These are phyloP conservation scores for Ellobium chinense DNA, from an alignment of 2,888 invertebrate genomes.

Conservation along the genomic window DNA sequence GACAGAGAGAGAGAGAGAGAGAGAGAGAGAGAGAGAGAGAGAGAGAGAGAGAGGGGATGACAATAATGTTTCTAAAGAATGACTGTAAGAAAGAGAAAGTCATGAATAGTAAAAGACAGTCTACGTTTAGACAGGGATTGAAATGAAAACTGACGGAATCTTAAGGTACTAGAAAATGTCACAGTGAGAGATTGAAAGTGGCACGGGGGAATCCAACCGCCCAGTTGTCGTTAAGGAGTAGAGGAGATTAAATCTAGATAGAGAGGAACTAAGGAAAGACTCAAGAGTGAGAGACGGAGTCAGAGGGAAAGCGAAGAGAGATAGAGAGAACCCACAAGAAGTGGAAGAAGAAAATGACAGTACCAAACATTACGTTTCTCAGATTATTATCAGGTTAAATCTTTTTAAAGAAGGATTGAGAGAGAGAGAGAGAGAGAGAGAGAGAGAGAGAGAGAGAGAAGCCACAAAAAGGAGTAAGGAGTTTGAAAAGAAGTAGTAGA, in stretches of 20 bases:
- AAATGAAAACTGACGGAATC: too few species aligned
- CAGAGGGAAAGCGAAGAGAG: neutral
- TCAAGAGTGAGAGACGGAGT: neutral
- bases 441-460: conserved; percentile 6
- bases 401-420: neutral
- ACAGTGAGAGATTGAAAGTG: too few species aligned
- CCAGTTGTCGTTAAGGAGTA: too few species aligned
- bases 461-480: neutral
- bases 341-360: neutral
- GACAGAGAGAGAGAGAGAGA: neutral
- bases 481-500: neutral
- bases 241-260: too few species aligned
- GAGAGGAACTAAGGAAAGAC: neutral
- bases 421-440: neutral
- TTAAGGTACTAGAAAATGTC: too few species aligned
- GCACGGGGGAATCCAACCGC: too few species aligned
- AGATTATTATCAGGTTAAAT: too few species aligned
- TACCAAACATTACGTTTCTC: too few species aligned
- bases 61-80: too few species aligned
- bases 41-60: neutral
- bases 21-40: neutral
- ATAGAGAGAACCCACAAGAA: neutral
- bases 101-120: too few species aligned
- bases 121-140: too few species aligned
- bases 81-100: too few species aligned